phyloP scores from a whole-genome alignment of 2,113 vertebrate genomes.

The Channa argus region DNA sequence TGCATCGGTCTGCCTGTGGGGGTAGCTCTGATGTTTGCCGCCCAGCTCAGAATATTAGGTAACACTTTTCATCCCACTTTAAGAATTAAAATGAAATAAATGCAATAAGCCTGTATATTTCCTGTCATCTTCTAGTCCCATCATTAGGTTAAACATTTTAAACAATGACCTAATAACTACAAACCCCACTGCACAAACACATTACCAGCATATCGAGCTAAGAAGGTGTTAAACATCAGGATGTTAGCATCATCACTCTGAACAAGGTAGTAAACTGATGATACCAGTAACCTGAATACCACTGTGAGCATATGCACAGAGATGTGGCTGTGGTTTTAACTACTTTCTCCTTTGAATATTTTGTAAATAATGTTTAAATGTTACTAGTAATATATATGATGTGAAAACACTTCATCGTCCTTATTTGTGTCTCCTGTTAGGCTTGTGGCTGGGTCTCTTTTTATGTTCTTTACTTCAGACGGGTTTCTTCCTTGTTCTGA shows the following conservation, averaged over 20 bases:
- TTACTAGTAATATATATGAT: background rate
- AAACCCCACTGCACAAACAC: background rate
- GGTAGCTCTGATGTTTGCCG: constrained; percentile 84
- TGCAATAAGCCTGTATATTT: background rate
- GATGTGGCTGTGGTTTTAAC: too few relatives aligned
- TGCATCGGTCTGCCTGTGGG: constrained; percentile 85
- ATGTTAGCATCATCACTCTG: background rate
- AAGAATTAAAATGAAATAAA: background rate
- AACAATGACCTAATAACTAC: too few relatives aligned
- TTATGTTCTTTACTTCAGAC: constrained; percentile 79
- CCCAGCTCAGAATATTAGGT: constrained; percentile 86
- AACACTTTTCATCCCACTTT: constrained; percentile 16
- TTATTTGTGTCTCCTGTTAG: constrained; percentile 68
- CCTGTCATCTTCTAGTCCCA: too few relatives aligned
- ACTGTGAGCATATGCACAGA: too few relatives aligned
- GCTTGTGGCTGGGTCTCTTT: constrained; percentile 89
- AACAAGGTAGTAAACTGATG: too few relatives aligned
- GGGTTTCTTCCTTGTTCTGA: constrained; percentile 82
- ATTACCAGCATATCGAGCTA: background rate
- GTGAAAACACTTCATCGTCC: background rate
- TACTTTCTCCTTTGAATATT: too few relatives aligned
- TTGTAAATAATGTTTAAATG: too few relatives aligned
- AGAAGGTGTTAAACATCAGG: background rate
- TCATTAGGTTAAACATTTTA: too few relatives aligned
- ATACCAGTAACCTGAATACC: too few relatives aligned